phyloP scores from a whole-genome alignment of 2,797 vertebrate species.

The Hybognathus amarus region DNA sequence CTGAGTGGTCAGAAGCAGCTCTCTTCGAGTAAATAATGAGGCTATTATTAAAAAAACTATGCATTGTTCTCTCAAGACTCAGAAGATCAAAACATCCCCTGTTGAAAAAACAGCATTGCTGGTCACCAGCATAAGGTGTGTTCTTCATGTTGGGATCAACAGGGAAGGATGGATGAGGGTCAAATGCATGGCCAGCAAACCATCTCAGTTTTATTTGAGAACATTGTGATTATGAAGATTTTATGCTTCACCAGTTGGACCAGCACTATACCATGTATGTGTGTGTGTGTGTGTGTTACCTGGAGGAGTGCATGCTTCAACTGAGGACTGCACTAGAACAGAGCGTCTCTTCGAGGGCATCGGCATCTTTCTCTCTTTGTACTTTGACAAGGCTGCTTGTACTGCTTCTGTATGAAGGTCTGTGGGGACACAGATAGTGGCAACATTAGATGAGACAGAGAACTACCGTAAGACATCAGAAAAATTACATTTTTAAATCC shows the following conservation, averaged over 20 bases:
- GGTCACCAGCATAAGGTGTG: background rate
- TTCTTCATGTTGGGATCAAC: background rate
- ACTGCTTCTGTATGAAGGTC: slow-evolving; percentile 97
- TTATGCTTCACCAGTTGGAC: too few species aligned
- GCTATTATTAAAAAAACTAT: slow-evolving; percentile 63
- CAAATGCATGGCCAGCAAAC: background rate
- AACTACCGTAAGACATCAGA: background rate
- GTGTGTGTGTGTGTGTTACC: slow-evolving; percentile 73
- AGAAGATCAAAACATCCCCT: slow-evolving; percentile 52
- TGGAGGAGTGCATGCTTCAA: slow-evolving; percentile 93
- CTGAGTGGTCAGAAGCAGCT: slow-evolving; percentile 54
- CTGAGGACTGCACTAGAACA: slow-evolving; percentile 87
- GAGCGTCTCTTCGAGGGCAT: slow-evolving; percentile 97
- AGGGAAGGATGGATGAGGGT: background rate
- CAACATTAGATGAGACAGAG: background rate
- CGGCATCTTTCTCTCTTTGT: slow-evolving; percentile 96
- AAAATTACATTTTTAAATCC: background rate
- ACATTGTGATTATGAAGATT: too few species aligned
- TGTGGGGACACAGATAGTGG: slow-evolving; percentile 57
- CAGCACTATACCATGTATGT: too few species aligned
- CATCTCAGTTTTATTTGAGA: too few species aligned
- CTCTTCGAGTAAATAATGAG: slow-evolving; percentile 65
- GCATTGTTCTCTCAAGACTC: slow-evolving; percentile 58
- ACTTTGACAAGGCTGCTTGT: slow-evolving; percentile 93
- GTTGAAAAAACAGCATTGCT: background rate